Conservation (phyloP, 2,113 vertebrate species). For the Taurulus bubalis region DNA sequence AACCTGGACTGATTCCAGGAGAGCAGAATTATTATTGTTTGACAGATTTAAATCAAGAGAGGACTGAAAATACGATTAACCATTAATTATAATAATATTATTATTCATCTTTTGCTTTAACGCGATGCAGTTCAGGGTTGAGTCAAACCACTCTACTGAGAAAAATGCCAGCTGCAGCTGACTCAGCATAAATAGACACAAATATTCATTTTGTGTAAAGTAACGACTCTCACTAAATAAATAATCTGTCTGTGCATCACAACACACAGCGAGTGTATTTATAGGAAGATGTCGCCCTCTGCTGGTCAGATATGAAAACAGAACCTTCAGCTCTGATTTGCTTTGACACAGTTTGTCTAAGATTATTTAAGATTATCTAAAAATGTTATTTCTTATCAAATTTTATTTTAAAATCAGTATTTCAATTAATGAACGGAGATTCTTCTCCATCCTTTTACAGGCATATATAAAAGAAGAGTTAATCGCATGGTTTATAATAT, state of each 20-base stretch:
- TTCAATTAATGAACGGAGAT: not conserved
- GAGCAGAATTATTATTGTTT: not conserved
- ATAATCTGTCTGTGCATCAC: not conserved
- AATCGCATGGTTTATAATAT: not conserved
- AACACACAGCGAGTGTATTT: not conserved
- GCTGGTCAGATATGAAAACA: slow-evolving; percentile 44
- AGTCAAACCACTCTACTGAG: not conserved
- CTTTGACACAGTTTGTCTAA: not conserved
- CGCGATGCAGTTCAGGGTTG: not conserved
- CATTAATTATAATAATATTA: not conserved
- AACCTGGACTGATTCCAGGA: not conserved
- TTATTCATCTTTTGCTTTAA: not conserved
- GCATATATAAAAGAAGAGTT: not conserved
- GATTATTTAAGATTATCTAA: not conserved
- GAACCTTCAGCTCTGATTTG: not conserved
- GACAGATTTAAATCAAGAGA: not conserved
- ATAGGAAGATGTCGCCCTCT: slow-evolving; percentile 51
- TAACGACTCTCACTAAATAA: not conserved
- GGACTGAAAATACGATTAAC: not conserved
- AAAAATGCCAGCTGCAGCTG: too few species aligned
- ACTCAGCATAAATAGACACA: too few species aligned
- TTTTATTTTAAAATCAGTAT: not conserved
- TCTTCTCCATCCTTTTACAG: not conserved
- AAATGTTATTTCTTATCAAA: not conserved
- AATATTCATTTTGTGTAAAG: not conserved